Evolutionary conservation across 2,113 vertebrate genomes (phyloP).

Genomic region (Ariopsis seemanni): DNA sequence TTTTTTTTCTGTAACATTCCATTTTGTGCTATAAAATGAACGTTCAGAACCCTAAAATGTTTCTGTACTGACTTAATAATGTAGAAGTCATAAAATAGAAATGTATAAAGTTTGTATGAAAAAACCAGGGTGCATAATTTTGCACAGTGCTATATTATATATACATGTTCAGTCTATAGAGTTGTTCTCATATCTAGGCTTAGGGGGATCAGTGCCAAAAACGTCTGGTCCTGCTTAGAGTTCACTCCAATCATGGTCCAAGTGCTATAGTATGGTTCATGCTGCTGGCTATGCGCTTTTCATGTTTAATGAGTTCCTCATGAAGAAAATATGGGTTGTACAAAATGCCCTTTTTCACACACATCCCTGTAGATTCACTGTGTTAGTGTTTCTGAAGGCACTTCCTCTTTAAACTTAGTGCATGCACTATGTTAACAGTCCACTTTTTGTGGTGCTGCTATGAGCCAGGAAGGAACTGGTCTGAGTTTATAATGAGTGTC

Average conservation of each 20-base stretch:
- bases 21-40: no score
- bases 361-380: slow-evolving; percentile 28
- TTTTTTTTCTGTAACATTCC: no score
- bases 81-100: no score
- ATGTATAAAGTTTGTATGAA: no score
- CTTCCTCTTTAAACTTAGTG: slow-evolving; percentile 23
- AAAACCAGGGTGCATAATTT: no score
- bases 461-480: slow-evolving; percentile 12
- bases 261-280: slow-evolving; percentile 20
- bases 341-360: slow-evolving; percentile 25
- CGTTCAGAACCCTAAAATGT: no score
- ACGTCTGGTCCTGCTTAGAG: slow-evolving; percentile 53
- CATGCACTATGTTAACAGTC: slow-evolving; percentile 3
- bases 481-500: not conserved
- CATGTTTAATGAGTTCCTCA: slow-evolving; percentile 57
- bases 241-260: slow-evolving; percentile 26
- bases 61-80: no score
- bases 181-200: slow-evolving; percentile 1
- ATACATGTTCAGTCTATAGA: not conserved
- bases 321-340: slow-evolving; percentile 42
- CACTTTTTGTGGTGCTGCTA: slow-evolving; percentile 3
- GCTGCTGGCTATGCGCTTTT: slow-evolving; percentile 48
- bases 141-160: not conserved
- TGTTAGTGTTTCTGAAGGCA: slow-evolving; percentile 17
- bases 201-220: slow-evolving; percentile 23